Base-by-base conservation (phyloP, 2,113 vertebrate species). In the Bombycilla garrulus region DNA sequence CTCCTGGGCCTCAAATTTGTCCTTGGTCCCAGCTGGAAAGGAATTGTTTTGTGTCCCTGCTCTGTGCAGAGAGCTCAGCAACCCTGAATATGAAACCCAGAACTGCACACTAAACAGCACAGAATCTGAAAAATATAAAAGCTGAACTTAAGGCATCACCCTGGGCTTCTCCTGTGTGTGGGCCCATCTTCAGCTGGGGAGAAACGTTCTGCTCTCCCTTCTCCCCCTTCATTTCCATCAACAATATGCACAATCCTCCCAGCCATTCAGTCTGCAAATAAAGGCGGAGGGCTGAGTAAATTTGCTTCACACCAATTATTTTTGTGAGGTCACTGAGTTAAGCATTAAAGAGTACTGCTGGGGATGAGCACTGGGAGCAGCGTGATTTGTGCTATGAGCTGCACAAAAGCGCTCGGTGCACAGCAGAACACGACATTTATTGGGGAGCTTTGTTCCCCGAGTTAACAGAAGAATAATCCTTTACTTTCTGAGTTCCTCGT, bases 301-400 rank as follows among this genome's bases (percentile, higher is more conserved):
- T 97, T 97, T 96, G 94, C 96, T 91, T 87, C 94, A 78, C 93
- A 89, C 84, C 97, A 86, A 94, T 97, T 91, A 97, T 97, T 97
- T 97, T 92, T 95, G 97, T 95, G 97, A 97, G 96, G 91, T 96
- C 97, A 88, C 54, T 2, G 93, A 97, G 96, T 95, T 92, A 95
- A 96, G 97, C 97, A 96, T 94, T 96, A 76, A 87, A 91, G 97
- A 95, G 62, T 20, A 73, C 91, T 91, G 82, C 91, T 62, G 72
- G 35, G n/a, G 90, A 90, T 51, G 57, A 40, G 84, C 42, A 24
- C 84, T 80, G 88, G 93, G 83, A 88, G 35, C 92, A 85, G 95
- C 83, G 70, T 40, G 96, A 78, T 92, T 85, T 91, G 91, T 67
- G 91, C 96, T 78, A 51, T 29, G 76, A 70, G 54, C 79, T 79